Evolutionary conservation across 2,888 invertebrate genomes (phyloP).

Genomic region (Cenopis cana): DNA sequence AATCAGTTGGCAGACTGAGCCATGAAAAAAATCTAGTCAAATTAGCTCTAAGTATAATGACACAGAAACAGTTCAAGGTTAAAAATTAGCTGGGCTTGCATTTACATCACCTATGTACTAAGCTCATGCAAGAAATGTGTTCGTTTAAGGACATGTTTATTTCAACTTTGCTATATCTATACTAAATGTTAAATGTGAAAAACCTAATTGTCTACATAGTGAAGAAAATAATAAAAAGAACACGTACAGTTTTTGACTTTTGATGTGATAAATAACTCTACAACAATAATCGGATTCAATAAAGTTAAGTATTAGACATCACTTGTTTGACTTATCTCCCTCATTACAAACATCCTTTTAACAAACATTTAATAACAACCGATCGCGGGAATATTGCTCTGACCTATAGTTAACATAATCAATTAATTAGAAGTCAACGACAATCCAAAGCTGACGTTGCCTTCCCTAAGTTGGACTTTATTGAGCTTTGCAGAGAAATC

Average conservation of each 20-base stretch:
- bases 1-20: neutral
- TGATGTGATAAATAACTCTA: conserved; percentile 20
- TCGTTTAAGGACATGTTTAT: neutral
- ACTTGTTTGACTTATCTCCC: conserved; percentile 5
- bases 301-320: conserved; percentile 14
- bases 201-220: neutral
- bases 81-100: neutral
- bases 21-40: neutral
- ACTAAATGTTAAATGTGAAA: conserved; percentile 8
- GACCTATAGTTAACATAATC: too few species aligned
- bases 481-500: too few species aligned
- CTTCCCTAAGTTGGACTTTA: too few species aligned
- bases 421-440: too few species aligned
- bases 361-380: too few species aligned
- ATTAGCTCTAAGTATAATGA: neutral
- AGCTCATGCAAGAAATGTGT: conserved; percentile 10
- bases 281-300: conserved; percentile 17
- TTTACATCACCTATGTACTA: neutral
- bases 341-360: too few species aligned
- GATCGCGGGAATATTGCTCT: neutral
- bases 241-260: conserved; percentile 2
- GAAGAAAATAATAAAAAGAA: neutral
- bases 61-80: neutral
- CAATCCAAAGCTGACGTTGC: too few species aligned
- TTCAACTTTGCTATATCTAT: conserved; percentile 14